Evolutionary conservation across 2,888 invertebrate species (phyloP), one percentile per base, ranked within the genome.

Genomic region (Trisateles emortualis): DNA sequence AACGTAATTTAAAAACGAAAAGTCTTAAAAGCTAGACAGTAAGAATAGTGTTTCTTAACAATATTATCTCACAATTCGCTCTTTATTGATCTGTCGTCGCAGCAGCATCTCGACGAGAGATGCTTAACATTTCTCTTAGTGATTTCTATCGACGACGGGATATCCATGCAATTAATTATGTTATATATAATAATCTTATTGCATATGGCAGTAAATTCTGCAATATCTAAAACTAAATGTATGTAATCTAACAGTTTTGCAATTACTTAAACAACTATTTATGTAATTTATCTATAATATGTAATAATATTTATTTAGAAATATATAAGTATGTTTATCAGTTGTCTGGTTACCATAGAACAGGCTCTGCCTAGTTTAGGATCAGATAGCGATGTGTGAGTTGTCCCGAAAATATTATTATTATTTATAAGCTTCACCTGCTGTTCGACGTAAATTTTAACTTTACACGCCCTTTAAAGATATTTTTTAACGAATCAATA

Each of bases 21-120:
- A 26, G 26, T 26, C 5, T 26, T 32, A 1, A 9, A 35, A 16
- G 6, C 3, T 1, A 35, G 10, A 11, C 3, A 17, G n/a, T 29
- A 4, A n/a, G 41, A 43, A 13, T 50, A 39, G 1, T 54, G 39
- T 44, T 33, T 26, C 35, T 24, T 43, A 73, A 70, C 60, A 43
- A 59, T 41, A 71, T 79, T 74, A 83, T 86, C 85, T 82, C 78
- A 59, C 69, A 64, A 59, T 64, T 64, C 60, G 67, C 76, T 74
- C 67, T 67, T 68, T 88, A 88, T 88, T 83, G 88, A 88, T 88
- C 87, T 87, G 79, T 61, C 81, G 65, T 64, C 78, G 74, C 67
- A 78, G 78, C 88, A 87, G 87, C 88, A 84, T 86, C 87, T 70
- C 75, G 45, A 40, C 52, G 53, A 58, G 50, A 52, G 56, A 51